Evolutionary conservation across 2,888 invertebrate genomes (phyloP).

Genomic region (Linyphia triangularis): DNA sequence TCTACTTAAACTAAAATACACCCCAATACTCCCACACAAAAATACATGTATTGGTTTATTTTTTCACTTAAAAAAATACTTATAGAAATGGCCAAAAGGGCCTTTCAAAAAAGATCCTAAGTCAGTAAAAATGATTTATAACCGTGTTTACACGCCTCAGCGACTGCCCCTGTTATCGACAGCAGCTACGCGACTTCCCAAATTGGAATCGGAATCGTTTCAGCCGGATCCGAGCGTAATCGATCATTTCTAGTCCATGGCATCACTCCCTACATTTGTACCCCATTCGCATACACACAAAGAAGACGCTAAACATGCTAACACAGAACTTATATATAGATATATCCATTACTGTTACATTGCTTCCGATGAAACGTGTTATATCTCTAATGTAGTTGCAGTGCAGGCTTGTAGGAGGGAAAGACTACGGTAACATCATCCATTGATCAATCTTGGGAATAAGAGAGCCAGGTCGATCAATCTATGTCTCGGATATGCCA

Average conservation of each 20-base stretch:
- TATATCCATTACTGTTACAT: conserved; percentile 15
- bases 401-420: neutral
- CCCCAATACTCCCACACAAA: too few relatives aligned
- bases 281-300: neutral
- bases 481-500: conserved; percentile 38
- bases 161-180: conserved; percentile 32
- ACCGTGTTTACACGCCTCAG: conserved; percentile 27
- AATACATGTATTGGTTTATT: too few relatives aligned
- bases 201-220: conserved; percentile 35
- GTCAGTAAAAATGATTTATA: conserved; percentile 47
- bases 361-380: conserved; percentile 24
- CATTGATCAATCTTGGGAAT: conserved; percentile 57
- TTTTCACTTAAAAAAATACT: neutral
- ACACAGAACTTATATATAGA: conserved; percentile 30
- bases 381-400: conserved; percentile 38
- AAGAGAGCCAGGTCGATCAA: conserved; percentile 28
- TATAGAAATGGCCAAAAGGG: neutral
- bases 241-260: conserved; percentile 31
- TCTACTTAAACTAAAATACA: too few relatives aligned
- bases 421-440: conserved; percentile 49
- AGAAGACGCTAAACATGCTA: conserved; percentile 26
- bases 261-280: conserved; percentile 29
- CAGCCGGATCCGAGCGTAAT: conserved; percentile 26
- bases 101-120: neutral
- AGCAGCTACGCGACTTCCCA: conserved; percentile 7